Base-by-base conservation (phyloP, 2,888 invertebrate species). In the Stegophylla sp. region DNA sequence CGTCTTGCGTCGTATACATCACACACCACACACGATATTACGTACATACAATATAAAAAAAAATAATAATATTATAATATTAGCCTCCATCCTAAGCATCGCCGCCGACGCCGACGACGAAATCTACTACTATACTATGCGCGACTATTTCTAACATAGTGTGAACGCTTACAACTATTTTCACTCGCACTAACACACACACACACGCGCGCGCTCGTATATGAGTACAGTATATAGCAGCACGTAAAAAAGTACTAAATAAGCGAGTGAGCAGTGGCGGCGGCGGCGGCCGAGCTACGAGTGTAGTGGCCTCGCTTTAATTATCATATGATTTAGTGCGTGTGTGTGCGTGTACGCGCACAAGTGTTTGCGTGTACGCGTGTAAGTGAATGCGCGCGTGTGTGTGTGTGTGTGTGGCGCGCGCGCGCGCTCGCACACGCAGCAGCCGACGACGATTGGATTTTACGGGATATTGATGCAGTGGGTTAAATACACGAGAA, bases 241-340 rank as follows among this genome's bases (percentile, higher is more conserved):
- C 63, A 41, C 74, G 48, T 51, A 64, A 64, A 64, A 63, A 64
- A 51, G n/a, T 43, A 66, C 75, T 66, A 53, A 75, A 75, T 48
- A 66, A 64, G 41, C 23, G 51, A 53, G 64, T 64, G 75, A 74
- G 61, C 34, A 48, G 73, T 45, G 45, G 48, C 28, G 71, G 20
- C 53, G 59, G 17, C 67, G 67, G n/a, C 48, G 28, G 26, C 43
- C 51, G 4, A 64, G 17, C 64, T 41, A 53, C 17, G 64, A 75
- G 64, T 53, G 71, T 23, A n/a, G 53, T 75, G 75, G 75, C 75
- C 75, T 75, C 75, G 75, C 75, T 75, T 75, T 75, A 75, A 75
- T 75, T 75, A 75, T 75, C 75, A 53, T 75, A 75, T 75, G 75
- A 75, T 75, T 75, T 75, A 75, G 51, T 41, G 53, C n/a, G 23